Evolutionary conservation across 2,888 invertebrate genomes (phyloP), one percentile per base, ranked within the genome.

Genomic region (Hydriomena furcata): DNA sequence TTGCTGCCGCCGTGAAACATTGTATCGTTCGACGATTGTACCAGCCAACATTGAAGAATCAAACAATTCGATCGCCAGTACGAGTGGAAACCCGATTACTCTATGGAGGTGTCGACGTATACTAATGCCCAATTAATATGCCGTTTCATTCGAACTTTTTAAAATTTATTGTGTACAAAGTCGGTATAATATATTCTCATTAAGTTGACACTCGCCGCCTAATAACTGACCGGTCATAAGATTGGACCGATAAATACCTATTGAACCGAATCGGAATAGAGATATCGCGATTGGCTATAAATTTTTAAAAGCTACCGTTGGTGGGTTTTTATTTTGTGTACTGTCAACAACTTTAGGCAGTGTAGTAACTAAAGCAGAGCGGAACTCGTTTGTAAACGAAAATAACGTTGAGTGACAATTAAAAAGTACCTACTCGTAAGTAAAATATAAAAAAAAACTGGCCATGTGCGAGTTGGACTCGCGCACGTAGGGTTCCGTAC

Each of bases 111-210:
- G 85, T 84, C 76, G 81, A 81, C 73, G 76, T 69, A 70, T 74
- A 80, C 79, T 86, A 87, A 88, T 89, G 77, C 80, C 83, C 82
- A 86, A 87, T 87, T 88, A 89, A 88, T 88, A 87, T 85, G 79
- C 86, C 80, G 80, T 82, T 84, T 76, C 68, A 78, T 83, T 79
- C 76, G 78, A 74, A 72, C 77, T 76, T 72, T 77, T 73, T 78
- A 59, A 78, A 84, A 87, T 88, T 87, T 88, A 87, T 87, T 72
- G 79, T 73, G 71, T 79, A 80, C 77, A 74, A 73, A 76, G 66
- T 65, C 61, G 68, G 76, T 73, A 84, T n/a, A n/a, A n/a, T 88
- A 87, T 84, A 86, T 89, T 85, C 86, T 88, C 86, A 89, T 87
- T 89, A 87, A 82, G 76, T 79, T 79, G 87, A 89, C 87, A 85